phyloP scores from a whole-genome alignment of 2,888 invertebrate species.

The Scaptodrosophila latifasciaeformis region DNA sequence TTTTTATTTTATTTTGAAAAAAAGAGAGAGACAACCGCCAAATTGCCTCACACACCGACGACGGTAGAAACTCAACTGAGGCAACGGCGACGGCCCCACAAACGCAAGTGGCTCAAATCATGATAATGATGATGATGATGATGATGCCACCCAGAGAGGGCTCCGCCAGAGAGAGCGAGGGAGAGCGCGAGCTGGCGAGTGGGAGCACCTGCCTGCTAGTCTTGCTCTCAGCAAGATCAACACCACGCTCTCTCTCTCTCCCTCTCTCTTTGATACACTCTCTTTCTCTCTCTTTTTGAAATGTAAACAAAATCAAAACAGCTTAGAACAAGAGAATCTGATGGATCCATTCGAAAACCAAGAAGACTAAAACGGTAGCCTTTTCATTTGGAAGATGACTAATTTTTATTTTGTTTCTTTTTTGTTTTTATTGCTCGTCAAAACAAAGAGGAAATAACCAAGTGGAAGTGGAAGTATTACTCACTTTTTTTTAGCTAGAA shows the following conservation, averaged over 20 bases:
- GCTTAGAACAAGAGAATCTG: constrained; percentile 35
- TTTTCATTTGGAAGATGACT: no score
- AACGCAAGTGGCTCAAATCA: constrained; percentile 46
- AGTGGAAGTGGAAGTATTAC: constrained; percentile 60
- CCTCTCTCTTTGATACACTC: constrained; percentile 38
- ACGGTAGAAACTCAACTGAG: constrained; percentile 59
- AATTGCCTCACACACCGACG: constrained; percentile 49
- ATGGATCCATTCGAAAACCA: constrained; percentile 56
- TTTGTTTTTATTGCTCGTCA: constrained; percentile 16
- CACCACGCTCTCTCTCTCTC: constrained; percentile 4
- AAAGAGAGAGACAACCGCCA: constrained; percentile 20
- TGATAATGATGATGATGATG: no score
- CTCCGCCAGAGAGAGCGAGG: constrained; percentile 6
- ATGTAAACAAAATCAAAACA: constrained; percentile 60
- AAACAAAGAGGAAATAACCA: constrained; percentile 49
- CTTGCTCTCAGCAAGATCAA: no score
- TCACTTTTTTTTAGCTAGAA: constrained; percentile 24
- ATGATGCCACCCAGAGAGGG: constrained; percentile 3
- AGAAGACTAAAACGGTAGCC: no score
- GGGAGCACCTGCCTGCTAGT: constrained; percentile 15
- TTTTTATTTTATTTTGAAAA: constrained; percentile 1
- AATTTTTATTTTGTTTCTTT: constrained; percentile 27
- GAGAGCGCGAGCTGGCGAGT: constrained; percentile 26
- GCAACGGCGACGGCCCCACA: constrained; percentile 30
- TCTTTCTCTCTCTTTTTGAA: constrained; percentile 15